Conservation (phyloP, 2,888 invertebrate genomes). For the Siphlonurus alternatus region DNA sequence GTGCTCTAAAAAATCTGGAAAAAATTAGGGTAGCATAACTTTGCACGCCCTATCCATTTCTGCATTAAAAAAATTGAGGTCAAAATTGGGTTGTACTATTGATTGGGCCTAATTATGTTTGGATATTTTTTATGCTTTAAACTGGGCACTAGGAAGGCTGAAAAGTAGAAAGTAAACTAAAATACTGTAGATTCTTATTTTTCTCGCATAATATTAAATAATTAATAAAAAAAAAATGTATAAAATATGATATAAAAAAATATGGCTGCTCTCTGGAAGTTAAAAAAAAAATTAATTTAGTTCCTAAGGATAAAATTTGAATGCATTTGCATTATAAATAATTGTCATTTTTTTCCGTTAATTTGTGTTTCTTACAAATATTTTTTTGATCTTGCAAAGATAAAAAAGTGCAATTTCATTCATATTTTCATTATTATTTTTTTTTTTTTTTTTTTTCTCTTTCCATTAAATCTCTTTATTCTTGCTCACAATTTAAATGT, state of each 20-base stretch:
- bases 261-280: background rate
- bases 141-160: background rate
- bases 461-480: background rate
- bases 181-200: background rate
- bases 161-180: background rate
- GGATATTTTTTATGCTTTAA: no score
- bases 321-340: background rate
- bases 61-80: background rate
- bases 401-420: no score
- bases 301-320: background rate
- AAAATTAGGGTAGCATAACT: no score
- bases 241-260: background rate
- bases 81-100: no score
- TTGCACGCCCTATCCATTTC: no score
- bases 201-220: background rate
- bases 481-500: background rate
- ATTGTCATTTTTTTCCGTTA: background rate
- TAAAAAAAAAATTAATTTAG: background rate
- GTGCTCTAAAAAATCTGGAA: no score
- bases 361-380: background rate
- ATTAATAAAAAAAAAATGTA: background rate
- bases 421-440: background rate
- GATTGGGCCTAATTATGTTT: background rate
- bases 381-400: background rate
- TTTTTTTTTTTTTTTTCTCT: background rate